Conservation (phyloP, 2,888 invertebrate species). For the Tachina lurida region DNA sequence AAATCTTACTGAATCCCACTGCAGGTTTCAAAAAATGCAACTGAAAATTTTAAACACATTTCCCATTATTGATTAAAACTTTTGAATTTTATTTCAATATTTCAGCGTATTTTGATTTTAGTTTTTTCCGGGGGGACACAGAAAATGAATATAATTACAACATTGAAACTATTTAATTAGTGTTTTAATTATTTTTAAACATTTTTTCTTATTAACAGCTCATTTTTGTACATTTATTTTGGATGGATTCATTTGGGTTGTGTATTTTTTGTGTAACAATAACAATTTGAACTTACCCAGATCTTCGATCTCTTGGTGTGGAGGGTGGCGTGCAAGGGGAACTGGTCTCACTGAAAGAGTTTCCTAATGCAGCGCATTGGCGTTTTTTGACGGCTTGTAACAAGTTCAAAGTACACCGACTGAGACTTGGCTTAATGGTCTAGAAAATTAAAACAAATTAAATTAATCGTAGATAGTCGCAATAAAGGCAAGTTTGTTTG, state of each 20-base stretch:
- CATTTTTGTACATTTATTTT: constrained; percentile 69
- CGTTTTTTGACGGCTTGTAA: constrained; percentile 83
- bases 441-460: constrained; percentile 60
- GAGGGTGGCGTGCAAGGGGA: constrained; percentile 83
- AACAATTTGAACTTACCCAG: constrained; percentile 79
- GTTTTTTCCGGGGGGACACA: neutral
- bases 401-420: constrained; percentile 82
- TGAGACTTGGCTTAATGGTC: constrained; percentile 83
- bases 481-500: neutral
- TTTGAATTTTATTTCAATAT: constrained; percentile 4
- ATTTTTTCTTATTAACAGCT: constrained; percentile 53
- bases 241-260: constrained; percentile 23
- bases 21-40: neutral
- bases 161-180: constrained; percentile 34
- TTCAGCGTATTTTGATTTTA: neutral
- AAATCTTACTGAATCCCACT: too few species aligned
- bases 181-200: neutral
- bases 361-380: constrained; percentile 82
- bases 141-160: constrained; percentile 22
- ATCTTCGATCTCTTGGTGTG: constrained; percentile 82
- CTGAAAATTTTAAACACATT: neutral
- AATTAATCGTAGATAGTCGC: neutral
- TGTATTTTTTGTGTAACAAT: neutral
- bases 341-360: constrained; percentile 82
- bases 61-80: neutral